Conservation (phyloP, 2,797 vertebrate genomes). For the Tinamus major region DNA sequence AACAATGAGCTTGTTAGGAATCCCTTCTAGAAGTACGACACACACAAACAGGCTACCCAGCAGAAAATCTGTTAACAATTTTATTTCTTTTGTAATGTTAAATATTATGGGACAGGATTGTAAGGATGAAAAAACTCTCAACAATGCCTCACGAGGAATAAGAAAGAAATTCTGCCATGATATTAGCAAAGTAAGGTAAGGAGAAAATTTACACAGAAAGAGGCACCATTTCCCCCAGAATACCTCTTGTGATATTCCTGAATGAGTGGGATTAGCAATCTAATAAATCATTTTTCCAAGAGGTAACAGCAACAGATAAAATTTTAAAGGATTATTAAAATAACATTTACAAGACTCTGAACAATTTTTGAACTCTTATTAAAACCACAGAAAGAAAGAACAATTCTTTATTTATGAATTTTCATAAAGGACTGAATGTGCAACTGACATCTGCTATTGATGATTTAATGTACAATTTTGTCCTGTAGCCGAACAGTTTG, state of each 20-base stretch:
- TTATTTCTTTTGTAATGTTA: constrained; percentile 88
- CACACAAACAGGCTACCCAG: constrained; percentile 82
- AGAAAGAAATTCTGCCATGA: constrained; percentile 90
- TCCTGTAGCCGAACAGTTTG: constrained; percentile 83
- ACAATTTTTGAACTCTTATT: constrained; percentile 92
- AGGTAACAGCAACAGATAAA: constrained; percentile 91
- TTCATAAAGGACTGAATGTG: constrained; percentile 84
- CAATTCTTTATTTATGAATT: constrained; percentile 84
- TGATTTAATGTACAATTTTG: constrained; percentile 84
- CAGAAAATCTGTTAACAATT: constrained; percentile 83
- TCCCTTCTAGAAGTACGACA: constrained; percentile 74
- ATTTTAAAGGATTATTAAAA: constrained; percentile 98
- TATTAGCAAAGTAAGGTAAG: constrained; percentile 88
- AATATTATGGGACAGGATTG: constrained; percentile 93
- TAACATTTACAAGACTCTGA: constrained; percentile 97
- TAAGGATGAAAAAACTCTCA: constrained; percentile 93
- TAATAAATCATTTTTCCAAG: constrained; percentile 86
- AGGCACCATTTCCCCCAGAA: constrained; percentile 91
- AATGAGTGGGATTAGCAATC: constrained; percentile 86
- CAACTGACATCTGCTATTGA: constrained; percentile 84
- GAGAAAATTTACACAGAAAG: constrained; percentile 92
- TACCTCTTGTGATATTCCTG: constrained; percentile 88
- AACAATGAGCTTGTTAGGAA: constrained; percentile 52
- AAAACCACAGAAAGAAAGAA: constrained; percentile 90
- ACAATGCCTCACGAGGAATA: constrained; percentile 91